Percentiles rank a stretch among this genome's conserved stretches.
phyloP scores from a whole-genome alignment of 2,113 vertebrate species.

The Panurus biarmicus region DNA sequence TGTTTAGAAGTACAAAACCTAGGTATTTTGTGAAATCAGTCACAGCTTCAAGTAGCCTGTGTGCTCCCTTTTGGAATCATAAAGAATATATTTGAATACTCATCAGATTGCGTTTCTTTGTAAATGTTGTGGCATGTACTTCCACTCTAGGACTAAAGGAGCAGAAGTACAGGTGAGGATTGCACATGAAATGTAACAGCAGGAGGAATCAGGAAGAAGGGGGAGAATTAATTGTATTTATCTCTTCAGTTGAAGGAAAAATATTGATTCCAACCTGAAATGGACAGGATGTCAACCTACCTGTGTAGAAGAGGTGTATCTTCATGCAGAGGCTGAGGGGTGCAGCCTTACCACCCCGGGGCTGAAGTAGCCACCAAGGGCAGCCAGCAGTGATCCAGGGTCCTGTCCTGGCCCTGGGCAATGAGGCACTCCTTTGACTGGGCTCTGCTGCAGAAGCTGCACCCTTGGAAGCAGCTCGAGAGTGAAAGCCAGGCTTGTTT shows the following conservation, averaged over 20 bases:
- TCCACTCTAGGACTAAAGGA: not conserved
- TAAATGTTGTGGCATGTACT: not conserved
- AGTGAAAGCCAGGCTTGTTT: not conserved
- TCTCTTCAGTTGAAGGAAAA: not conserved
- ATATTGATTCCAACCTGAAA: not conserved
- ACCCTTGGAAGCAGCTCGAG: not conserved
- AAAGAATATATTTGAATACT: not conserved
- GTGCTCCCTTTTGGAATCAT: not conserved
- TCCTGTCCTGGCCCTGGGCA: accelerated
- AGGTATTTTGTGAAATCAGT: not conserved
- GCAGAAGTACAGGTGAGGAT: not conserved
- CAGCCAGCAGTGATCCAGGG: not conserved
- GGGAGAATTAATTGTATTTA: not conserved
- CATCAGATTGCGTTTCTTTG: not conserved
- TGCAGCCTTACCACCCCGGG: accelerated
- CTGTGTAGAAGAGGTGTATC: too few relatives aligned
- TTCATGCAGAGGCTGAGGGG: accelerated
- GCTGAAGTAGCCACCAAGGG: not conserved
- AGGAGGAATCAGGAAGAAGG: not conserved
- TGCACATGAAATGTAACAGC: not conserved
- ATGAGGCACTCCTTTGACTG: accelerated
- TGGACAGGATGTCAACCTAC: not conserved
- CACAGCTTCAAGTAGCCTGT: not conserved
- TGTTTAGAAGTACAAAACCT: not conserved
- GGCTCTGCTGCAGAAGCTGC: not conserved